Conservation (phyloP, 2,888 invertebrate species). For the Lysandra bellargus region DNA sequence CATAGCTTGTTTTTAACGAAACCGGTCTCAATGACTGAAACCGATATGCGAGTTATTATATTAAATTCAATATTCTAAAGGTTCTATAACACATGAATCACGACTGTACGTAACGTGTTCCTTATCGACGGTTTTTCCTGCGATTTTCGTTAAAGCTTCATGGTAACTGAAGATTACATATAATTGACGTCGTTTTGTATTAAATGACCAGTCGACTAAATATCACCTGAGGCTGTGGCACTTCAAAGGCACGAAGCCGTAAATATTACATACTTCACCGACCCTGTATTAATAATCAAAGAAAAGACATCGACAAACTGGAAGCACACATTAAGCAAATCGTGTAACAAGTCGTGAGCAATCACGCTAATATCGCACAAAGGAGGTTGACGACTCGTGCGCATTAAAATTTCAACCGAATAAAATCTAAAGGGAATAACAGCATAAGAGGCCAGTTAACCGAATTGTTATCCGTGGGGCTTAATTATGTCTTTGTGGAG, state of each 20-base stretch:
- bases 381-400: conserved; percentile 44
- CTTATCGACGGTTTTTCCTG: neutral
- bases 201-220: conserved; percentile 34
- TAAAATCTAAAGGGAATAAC: conserved; percentile 57
- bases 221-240: conserved; percentile 40
- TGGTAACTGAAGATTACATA: conserved; percentile 35
- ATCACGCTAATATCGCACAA: conserved; percentile 41
- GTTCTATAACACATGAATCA: conserved; percentile 8
- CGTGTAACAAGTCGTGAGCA: conserved; percentile 37
- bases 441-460: conserved; percentile 51
- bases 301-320: conserved; percentile 35
- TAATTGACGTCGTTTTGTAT: conserved; percentile 40
- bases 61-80: neutral
- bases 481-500: conserved; percentile 68
- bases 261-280: conserved; percentile 32
- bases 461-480: conserved; percentile 64
- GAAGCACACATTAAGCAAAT: conserved; percentile 41
- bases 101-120: neutral
- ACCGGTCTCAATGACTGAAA: neutral
- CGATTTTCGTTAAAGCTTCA: conserved; percentile 21
- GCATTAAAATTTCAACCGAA: conserved; percentile 49
- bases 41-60: neutral
- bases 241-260: conserved; percentile 36
- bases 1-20: neutral
- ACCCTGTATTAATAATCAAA: conserved; percentile 40